Percentiles rank a stretch among this genome's conserved stretches.
Conservation (phyloP, 2,113 vertebrate genomes). For the Scortum barcoo region DNA sequence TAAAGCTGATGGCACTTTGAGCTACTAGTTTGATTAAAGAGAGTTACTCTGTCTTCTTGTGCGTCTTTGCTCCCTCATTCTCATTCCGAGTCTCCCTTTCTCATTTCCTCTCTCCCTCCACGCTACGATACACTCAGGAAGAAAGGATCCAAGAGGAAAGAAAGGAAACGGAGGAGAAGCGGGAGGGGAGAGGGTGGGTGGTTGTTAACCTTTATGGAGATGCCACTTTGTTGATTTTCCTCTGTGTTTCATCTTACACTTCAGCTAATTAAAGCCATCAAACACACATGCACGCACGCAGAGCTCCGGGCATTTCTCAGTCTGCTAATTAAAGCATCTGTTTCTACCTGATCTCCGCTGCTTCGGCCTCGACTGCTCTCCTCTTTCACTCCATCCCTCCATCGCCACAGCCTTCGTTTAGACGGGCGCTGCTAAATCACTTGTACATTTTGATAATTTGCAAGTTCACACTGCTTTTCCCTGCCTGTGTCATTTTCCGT, state of each 20-base stretch:
- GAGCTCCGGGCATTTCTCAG: slow-evolving; percentile 39
- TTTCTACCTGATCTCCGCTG: slow-evolving; percentile 57
- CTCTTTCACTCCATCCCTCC: slow-evolving; percentile 17
- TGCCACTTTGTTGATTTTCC: slow-evolving; percentile 72
- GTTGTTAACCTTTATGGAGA: slow-evolving; percentile 72
- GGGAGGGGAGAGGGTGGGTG: slow-evolving; percentile 11
- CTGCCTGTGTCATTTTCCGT: neutral
- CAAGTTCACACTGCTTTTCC: neutral
- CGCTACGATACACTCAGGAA: neutral
- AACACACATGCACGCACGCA: slow-evolving; percentile 33
- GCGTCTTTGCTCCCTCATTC: slow-evolving; percentile 35
- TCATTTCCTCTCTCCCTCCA: slow-evolving; percentile 27
- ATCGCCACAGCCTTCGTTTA: neutral
- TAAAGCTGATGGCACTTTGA: slow-evolving; percentile 58
- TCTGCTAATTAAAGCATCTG: slow-evolving; percentile 72
- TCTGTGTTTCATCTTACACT: slow-evolving; percentile 62
- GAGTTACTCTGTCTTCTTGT: slow-evolving; percentile 48
- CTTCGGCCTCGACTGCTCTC: slow-evolving; percentile 24
- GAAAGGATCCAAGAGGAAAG: slow-evolving; percentile 21
- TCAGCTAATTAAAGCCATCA: slow-evolving; percentile 72
- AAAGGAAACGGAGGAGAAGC: neutral
- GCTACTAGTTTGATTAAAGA: slow-evolving; percentile 64
- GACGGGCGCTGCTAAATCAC: neutral
- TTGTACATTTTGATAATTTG: slow-evolving; percentile 3
- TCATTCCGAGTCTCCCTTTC: slow-evolving; percentile 22